phyloP scores from a whole-genome alignment of 2,888 invertebrate genomes.

The Rhagium mordax region DNA sequence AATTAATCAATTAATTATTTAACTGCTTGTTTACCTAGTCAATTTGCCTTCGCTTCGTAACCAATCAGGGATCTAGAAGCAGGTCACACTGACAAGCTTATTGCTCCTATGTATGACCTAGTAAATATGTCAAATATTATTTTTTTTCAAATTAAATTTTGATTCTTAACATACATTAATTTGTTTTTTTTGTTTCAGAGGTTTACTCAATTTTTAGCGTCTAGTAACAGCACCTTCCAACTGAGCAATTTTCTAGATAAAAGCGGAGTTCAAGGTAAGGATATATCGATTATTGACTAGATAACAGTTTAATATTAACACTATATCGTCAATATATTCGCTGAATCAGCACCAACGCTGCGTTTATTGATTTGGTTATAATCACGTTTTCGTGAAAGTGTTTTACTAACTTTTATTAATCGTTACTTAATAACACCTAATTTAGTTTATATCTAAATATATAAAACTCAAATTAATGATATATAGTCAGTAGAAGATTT shows the following conservation, averaged over 20 bases:
- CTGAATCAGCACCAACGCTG: background rate
- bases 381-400: constrained; percentile 2
- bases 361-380: background rate
- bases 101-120: too few species aligned
- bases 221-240: constrained; percentile 99
- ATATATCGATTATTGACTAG: constrained; percentile 3
- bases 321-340: background rate
- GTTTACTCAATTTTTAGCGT: constrained; percentile 99
- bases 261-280: constrained; percentile 95
- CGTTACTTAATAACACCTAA: constrained; percentile 7
- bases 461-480: background rate
- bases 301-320: background rate
- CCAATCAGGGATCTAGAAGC: too few species aligned
- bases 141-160: too few species aligned
- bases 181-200: constrained; percentile 79
- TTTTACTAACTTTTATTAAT: constrained; percentile 12
- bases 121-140: too few species aligned
- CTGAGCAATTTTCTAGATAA: constrained; percentile 98
- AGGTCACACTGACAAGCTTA: too few species aligned
- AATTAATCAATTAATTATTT: too few species aligned
- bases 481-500: background rate
- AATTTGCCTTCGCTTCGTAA: too few species aligned
- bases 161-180: too few species aligned
- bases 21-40: too few species aligned
- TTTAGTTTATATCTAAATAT: background rate